phyloP scores from a whole-genome alignment of 2,888 invertebrate genomes.

The Papilio demoleus region DNA sequence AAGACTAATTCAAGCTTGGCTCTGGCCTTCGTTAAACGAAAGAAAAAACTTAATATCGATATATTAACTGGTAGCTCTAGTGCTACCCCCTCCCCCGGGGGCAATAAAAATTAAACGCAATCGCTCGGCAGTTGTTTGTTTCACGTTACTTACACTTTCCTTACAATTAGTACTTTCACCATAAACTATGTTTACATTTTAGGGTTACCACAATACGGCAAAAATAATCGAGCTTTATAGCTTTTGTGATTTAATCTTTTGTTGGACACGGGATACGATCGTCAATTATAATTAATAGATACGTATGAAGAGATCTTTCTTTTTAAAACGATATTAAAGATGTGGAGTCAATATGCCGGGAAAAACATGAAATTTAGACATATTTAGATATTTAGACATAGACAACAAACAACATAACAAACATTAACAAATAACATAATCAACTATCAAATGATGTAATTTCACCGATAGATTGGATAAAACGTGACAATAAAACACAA shows the following conservation, averaged over 20 bases:
- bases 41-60: background rate
- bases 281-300: no score
- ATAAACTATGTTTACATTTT: conserved; percentile 11
- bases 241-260: background rate
- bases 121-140: conserved; percentile 38
- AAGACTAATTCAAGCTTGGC: no score
- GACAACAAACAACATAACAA: background rate
- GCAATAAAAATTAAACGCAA: conserved; percentile 38
- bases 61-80: conserved; percentile 21
- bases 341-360: background rate
- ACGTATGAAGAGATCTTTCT: no score
- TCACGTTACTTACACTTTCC: conserved; percentile 42
- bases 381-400: background rate
- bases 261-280: no score
- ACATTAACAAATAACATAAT: background rate
- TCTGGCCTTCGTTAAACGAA: no score
- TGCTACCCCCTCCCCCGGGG: background rate
- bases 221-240: background rate
- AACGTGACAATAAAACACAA: conserved; percentile 58
- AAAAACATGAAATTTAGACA: no score
- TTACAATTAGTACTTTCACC: conserved; percentile 34
- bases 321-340: no score
- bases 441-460: conserved; percentile 45
- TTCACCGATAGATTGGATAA: conserved; percentile 63
- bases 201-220: conserved; percentile 8